Conservation (phyloP, 2,113 vertebrate genomes). For the Semicossyphus pulcher region DNA sequence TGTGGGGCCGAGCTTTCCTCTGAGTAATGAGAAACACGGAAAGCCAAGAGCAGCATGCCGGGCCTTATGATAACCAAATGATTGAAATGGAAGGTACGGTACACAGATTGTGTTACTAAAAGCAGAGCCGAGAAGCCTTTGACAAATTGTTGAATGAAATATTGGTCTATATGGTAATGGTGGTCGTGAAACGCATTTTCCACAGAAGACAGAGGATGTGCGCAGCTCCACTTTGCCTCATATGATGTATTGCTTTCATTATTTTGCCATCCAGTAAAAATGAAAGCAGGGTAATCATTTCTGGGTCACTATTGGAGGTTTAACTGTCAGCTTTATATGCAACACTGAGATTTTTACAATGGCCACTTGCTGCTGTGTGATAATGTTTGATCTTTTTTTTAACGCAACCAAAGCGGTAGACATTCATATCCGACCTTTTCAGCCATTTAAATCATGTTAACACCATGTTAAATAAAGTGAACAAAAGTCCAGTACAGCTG, state of each 20-base stretch:
- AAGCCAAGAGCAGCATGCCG: conserved; percentile 21
- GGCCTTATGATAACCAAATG: conserved; percentile 25
- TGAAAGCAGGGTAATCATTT: conserved; percentile 29
- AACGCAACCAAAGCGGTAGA: too few relatives aligned
- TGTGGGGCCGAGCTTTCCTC: conserved; percentile 17
- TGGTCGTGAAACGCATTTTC: conserved; percentile 14
- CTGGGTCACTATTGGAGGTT: conserved; percentile 14
- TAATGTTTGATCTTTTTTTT: not conserved
- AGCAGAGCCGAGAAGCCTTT: conserved; percentile 10
- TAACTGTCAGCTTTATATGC: not conserved
- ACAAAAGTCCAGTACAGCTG: not conserved
- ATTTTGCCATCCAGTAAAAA: conserved; percentile 40
- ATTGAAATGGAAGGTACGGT: conserved; percentile 48
- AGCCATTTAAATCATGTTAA: not conserved
- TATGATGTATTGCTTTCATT: conserved; percentile 58
- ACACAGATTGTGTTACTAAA: conserved; percentile 34
- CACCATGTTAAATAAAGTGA: not conserved
- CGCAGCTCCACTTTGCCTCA: not conserved
- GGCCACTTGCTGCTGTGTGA: not conserved
- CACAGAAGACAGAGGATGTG: conserved; percentile 11
- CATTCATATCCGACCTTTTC: not conserved
- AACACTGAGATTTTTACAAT: not conserved
- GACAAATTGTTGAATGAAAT: conserved; percentile 39
- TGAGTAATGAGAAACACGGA: conserved; percentile 45
- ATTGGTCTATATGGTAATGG: conserved; percentile 51